Evolutionary conservation across 2,113 vertebrate species (phyloP), one percentile per base, ranked within the genome.

Genomic region (Athene noctua): DNA sequence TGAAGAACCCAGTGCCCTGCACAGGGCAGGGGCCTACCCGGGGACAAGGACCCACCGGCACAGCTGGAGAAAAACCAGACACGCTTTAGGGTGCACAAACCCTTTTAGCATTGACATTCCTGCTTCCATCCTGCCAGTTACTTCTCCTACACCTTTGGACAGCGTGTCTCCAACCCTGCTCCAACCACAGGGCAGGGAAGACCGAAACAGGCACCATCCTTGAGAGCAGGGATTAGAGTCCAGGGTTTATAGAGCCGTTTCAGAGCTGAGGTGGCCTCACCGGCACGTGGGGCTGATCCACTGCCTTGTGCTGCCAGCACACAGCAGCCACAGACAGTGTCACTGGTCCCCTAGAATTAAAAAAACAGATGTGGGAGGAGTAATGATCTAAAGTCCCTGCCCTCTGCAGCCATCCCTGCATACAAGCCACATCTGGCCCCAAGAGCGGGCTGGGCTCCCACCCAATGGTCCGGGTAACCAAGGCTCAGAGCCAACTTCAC

Each of bases 21-120:
- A 2, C 67, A 30, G 52, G 36, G 70, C 46, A 52, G 20, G 3
- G 4, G 36, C 23, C 9, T 30, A 17, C 54, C 59, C 4, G 25
- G 71, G 54, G 29, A 71, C 47, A 21, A 32, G 42, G 47, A 32
- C 25, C n/a, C 13, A 5, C 2, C 2, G 55, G 7, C 8, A 20
- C 11, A 38, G 62, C 44, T 32, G n/a, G 21, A 38, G 51, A 22
- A 55, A 40, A 44, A 6, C 20, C 25, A 18, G 34, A 49, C 20
- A 21, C 8, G 0, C 27, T 15, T 22, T 47, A 10, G 62, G 57
- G 52, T 49, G 52, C 0, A 0, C 29, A 42, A n/a, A 36, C 27
- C 36, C 27, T 40, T 40, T 58, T 9, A 19, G 2, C 25, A 18
- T 4, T 0, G 4, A 26, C 38, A 79, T 40, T 9, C 17, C 89